These are phyloP conservation scores for Diarsia brunnea DNA, from an alignment of 2,888 invertebrate genomes.

Conservation along the genomic window DNA sequence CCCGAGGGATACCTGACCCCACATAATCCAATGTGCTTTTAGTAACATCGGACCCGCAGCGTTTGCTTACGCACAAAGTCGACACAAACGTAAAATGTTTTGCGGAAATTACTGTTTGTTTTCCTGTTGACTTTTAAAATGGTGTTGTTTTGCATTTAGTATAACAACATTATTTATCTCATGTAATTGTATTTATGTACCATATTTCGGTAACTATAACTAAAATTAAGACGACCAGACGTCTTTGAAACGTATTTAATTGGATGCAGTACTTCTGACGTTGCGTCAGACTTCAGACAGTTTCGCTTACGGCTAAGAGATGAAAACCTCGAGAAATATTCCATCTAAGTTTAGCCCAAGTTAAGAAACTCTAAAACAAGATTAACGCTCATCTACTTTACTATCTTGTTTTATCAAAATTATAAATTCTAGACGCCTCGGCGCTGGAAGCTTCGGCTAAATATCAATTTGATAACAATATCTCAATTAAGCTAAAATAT, in stretches of 20 bases:
- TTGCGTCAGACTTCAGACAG: slow-evolving; percentile 15
- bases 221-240: neutral
- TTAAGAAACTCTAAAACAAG: slow-evolving; percentile 29
- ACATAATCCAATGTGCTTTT: slow-evolving; percentile 64
- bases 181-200: neutral
- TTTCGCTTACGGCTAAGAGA: slow-evolving; percentile 7
- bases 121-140: slow-evolving; percentile 2
- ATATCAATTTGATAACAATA: slow-evolving; percentile 44
- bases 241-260: slow-evolving; percentile 13
- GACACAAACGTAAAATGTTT: slow-evolving; percentile 34
- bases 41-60: slow-evolving; percentile 36
- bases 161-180: neutral
- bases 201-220: neutral
- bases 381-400: slow-evolving; percentile 24
- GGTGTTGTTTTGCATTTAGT: neutral
- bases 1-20: slow-evolving; percentile 63
- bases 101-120: slow-evolving; percentile 14
- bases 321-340: slow-evolving; percentile 29
- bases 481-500: slow-evolving; percentile 41
- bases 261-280: slow-evolving; percentile 13
- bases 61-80: slow-evolving; percentile 35
- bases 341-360: slow-evolving; percentile 35
- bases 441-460: slow-evolving; percentile 13
- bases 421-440: slow-evolving; percentile 49
- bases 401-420: slow-evolving; percentile 48